Evolutionary conservation across 2,888 invertebrate genomes (phyloP), one percentile per base, ranked within the genome.

Genomic region (Acanthacorydalis orientalis): DNA sequence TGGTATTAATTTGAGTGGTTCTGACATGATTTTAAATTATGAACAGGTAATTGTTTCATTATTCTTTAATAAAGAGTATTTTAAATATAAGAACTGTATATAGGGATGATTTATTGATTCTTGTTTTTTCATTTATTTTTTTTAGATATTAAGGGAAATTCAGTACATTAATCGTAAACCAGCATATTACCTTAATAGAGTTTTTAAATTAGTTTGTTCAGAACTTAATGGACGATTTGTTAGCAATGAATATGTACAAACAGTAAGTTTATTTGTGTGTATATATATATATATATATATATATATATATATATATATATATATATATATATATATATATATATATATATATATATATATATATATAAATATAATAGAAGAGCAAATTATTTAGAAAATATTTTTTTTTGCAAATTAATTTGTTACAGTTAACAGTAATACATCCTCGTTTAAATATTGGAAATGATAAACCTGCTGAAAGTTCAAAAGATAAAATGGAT

Each of bases 91-190:
- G 2, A 67, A 64, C 48, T 67, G 66, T 54, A 53, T 64, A 12
- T 63, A 61, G 2, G 43, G 12, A 43, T 43, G n/a, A 35, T 14
- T 14, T 43, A 11, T 15, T 48, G 49, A 49, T 43, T 43, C 48
- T 50, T 54, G 31, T 51, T 49, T 51, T n/a, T n/a, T n/a, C n/a
- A n/a, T n/a, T n/a, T n/a, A n/a, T n/a, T n/a, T n/a, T n/a, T n/a
- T 53, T 46, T 55, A 67, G 60, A 68, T 78, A 41, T 70, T 91
- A 44, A 75, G 83, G 32, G 80, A 84, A 59, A 81, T 93, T 52
- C 83, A 85, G 56, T 98, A 97, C 70, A 90, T 89, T 63, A 96
- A 97, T 71, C 86, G 86, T 59, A 91, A 95, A 62, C 95, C 96
- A 3, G 93, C 93, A 9, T 92, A 93, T 65, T 92, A 92, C 64